Base-by-base conservation (phyloP, 1,140 invertebrate genomes). In the Sinonovacula constricta region DNA sequence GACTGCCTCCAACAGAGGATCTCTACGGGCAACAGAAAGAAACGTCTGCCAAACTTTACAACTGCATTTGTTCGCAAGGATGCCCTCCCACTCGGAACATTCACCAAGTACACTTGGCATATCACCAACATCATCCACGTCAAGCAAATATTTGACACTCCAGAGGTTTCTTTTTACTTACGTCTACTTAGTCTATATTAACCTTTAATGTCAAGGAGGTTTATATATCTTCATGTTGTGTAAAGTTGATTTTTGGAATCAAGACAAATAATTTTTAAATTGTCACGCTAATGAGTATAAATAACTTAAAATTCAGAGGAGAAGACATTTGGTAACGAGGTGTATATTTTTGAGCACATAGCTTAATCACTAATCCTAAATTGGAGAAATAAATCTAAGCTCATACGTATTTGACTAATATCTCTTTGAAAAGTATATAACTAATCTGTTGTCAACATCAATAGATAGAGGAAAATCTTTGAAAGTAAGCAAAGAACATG, bases 61-160 rank as follows among this genome's bases (percentile, higher is more conserved):
- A 90, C 90, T 49, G 88, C 88, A 4, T 91, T 95, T 86, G 91
- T 93, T 0, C 88, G 94, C 36, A 93, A 93, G 81, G 93, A 95
- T 82, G 91, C 93, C 22, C 90, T 94, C 10, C 94, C 94, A 10
- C 83, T 94, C n/a, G 94, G 94, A 14, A 94, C 93, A 53, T 95
- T 95, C 87, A 94, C 94, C 0, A 95, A 94, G 86, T 94, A 94
- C 85, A 94, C 94, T 0, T 95, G 94, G 94, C 93, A 94, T 78
- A 94, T 96, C 33, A 94, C 93, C 18, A 95, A 95, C 88, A 93
- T 95, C 33, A 83, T 94, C 10, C 94, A 95, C 78, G 93, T 95
- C 0, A 95, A 95, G 83, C 93, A 94, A 86, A 95, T 95, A 77
- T 95, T 96, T 91, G 94, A 95, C 79, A 95, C 94, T 5, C 90